Conservation (phyloP, 2,888 invertebrate genomes). For the Nemurella pictetii region DNA sequence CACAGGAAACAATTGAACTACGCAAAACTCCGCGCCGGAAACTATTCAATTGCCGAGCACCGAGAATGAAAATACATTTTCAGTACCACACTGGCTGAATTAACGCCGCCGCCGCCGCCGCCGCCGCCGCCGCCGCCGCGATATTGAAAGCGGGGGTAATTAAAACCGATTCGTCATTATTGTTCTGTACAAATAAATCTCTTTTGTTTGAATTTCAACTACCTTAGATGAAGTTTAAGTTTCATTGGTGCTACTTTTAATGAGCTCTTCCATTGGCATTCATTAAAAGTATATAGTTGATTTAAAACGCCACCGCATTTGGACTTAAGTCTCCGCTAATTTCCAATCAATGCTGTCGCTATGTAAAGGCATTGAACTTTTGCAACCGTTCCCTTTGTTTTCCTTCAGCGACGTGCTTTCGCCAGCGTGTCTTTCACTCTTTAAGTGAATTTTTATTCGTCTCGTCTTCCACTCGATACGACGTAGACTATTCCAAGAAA, state of each 20-base stretch:
- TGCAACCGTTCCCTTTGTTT: conserved; percentile 1
- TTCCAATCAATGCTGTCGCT: no score
- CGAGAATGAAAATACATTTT: conserved; percentile 8
- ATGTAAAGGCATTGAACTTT: not conserved
- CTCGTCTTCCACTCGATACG: not conserved
- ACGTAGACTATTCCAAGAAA: conserved; percentile 23
- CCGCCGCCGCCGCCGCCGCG: not conserved
- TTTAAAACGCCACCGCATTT: not conserved
- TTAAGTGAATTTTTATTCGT: conserved; percentile 26
- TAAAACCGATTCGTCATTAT: conserved; percentile 11
- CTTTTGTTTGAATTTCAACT: conserved; percentile 11
- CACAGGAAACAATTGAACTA: conserved; percentile 22
- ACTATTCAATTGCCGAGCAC: conserved; percentile 21
- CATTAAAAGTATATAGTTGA: conserved; percentile 8
- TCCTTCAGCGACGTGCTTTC: not conserved
- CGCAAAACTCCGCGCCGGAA: conserved; percentile 15
- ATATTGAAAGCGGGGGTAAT: not conserved
- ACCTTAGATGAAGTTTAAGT: not conserved
- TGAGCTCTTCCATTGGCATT: conserved; percentile 16
- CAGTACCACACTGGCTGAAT: not conserved
- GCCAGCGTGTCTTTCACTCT: not conserved
- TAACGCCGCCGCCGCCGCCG: not conserved
- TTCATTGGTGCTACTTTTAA: conserved; percentile 7
- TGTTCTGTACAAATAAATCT: conserved; percentile 25
- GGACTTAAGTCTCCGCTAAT: not conserved